Conservation (phyloP, 2,888 invertebrate genomes). For the Tuberolachnus salignus region DNA sequence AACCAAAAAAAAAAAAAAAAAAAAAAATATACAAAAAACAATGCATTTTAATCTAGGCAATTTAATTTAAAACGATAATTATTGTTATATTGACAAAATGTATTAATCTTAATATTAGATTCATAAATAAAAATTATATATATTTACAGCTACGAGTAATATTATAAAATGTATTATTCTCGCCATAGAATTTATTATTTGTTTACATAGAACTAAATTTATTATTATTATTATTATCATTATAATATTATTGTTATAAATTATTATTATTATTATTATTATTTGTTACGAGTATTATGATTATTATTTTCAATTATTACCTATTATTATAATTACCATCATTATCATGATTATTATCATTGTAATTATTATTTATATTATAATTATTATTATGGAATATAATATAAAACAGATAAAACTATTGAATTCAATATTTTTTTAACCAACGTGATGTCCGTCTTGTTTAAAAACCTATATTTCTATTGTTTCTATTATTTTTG, state of each 20-base stretch:
- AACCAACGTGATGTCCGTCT: too few species aligned
- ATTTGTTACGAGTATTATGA: not conserved
- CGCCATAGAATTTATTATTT: slow-evolving; percentile 54
- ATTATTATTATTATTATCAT: slow-evolving; percentile 36
- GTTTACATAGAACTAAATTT: slow-evolving; percentile 38
- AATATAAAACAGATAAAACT: slow-evolving; percentile 41
- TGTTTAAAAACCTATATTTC: too few species aligned
- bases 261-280: slow-evolving; percentile 20
- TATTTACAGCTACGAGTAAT: slow-evolving; percentile 51
- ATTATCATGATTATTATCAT: slow-evolving; percentile 2
- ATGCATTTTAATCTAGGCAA: slow-evolving; percentile 52
- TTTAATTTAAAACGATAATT: slow-evolving; percentile 53
- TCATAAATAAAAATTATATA: slow-evolving; percentile 51
- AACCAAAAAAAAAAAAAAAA: not conserved
- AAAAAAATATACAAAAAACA: slow-evolving; percentile 11
- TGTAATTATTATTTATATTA: not conserved
- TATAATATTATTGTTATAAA: slow-evolving; percentile 13
- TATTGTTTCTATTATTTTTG: too few species aligned
- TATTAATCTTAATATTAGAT: slow-evolving; percentile 55
- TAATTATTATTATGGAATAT: slow-evolving; percentile 25
- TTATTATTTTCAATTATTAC: slow-evolving; percentile 25
- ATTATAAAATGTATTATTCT: slow-evolving; percentile 45
- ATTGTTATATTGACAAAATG: slow-evolving; percentile 52
- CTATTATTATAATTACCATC: not conserved
- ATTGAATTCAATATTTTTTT: not conserved